Evolutionary conservation across 2,113 vertebrate genomes (phyloP), one percentile per base, ranked within the genome.

Genomic region (Larimichthys polyactis): DNA sequence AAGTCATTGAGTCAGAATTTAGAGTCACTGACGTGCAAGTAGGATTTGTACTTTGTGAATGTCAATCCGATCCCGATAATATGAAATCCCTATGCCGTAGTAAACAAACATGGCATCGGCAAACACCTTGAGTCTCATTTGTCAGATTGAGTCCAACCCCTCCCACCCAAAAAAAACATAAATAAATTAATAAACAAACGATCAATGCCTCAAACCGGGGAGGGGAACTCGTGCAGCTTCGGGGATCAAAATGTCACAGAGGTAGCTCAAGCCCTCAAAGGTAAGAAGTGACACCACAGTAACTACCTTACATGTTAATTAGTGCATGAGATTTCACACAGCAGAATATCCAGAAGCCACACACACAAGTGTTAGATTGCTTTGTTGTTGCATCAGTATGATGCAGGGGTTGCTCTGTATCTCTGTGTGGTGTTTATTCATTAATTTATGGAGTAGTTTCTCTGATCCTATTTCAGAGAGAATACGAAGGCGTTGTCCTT

Each of bases 331-430:
- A 87, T 87, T 83, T 81, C 79, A 43, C 88, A 83, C 77, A 74
- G 80, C 86, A 83, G 85, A 86, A 83, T 82, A 87, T 83, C 74
- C 83, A 88, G 87, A 72, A 79, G 87, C 86, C 82, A 64, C 44
- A 64, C 44, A 64, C 44, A 27, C 78, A 51, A 83, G 79, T 86
- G 77, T 78, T 81, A 58, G 85, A 89, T 95, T 96, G 94, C 95
- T 94, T 94, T 93, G 92, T 91, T 91, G 91, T 95, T 96, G 94
- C 95, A 90, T 96, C 95, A 96, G 92, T 89, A 79, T 85, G 91
- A 90, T 94, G 92, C 80, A 90, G 89, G 11, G 78, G 75, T 82
- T 76, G 87, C 90, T 91, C 80, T 84, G 80, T 64, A 71, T 83
- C 74, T 69, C 29, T 83, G 84, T 88, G 68, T 83, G 80, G 58